Evolutionary conservation across 2,888 invertebrate species (phyloP), one percentile per base, ranked within the genome.

Genomic region (Bombylius discolor): DNA sequence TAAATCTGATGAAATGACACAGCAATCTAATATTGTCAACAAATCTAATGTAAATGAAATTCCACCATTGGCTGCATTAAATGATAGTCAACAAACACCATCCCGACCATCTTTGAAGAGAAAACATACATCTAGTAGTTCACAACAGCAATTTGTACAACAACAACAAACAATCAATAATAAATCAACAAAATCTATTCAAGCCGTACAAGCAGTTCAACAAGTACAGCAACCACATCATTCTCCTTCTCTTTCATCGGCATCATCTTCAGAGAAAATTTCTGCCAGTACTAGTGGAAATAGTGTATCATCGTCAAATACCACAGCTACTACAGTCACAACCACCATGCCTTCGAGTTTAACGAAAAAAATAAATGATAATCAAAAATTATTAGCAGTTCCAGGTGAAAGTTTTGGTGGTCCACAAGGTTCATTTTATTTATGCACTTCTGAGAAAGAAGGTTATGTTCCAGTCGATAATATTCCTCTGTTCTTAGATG

Each of bases 371-470:
- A 11, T 42, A 7, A 11, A 42, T 11, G 39, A 42, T 11, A 42
- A 11, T 42, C 39, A 11, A 42, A 48, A 33, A 2, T 48, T 48
- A 33, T 14, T 51, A 51, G 86, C 86, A 13, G 77, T 88, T 49
- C 85, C 86, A 32, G 85, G 85, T 31, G 85, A 85, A 63, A 82
- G 82, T 62, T 80, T 82, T 58, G 85, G 85, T 53, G 86, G 87
- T 6, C 83, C 85, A 34, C 79, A 82, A 0, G 85, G 85, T 58
- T 82, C 83, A 1, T 87, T 86, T 67, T 84, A 85, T 68, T 76
- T 88, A 42, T 84, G 88, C 59, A 78, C 81, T 3, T 84, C 84
- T 63, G 84, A 85, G 62, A 80, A 81, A 55, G 83, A 86, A 48
- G 82, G 82, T 49, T 78, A 84, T 55, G 83, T 83, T 31, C 85